phyloP scores from a whole-genome alignment of 2,113 vertebrate genomes.

The Bettongia penicillata region DNA sequence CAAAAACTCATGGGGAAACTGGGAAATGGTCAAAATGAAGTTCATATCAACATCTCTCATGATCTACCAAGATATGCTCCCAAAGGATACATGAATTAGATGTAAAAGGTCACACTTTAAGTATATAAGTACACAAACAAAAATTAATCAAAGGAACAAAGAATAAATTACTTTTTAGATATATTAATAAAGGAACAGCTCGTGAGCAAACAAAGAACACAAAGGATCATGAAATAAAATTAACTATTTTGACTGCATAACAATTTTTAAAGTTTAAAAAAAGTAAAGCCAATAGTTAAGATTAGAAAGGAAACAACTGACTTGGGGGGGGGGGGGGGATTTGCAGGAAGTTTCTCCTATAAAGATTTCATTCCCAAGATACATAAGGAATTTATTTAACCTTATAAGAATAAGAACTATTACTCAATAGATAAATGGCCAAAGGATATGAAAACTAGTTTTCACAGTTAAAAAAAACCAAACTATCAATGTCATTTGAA shows the following conservation, averaged over 20 bases:
- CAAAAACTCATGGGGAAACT: not conserved
- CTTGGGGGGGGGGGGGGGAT: conserved; percentile 24
- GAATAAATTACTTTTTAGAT: not conserved
- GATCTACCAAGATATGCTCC: not conserved
- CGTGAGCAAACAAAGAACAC: conserved; percentile 23
- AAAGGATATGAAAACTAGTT: too few relatives aligned
- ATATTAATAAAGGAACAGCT: not conserved
- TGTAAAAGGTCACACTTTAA: not conserved
- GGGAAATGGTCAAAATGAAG: not conserved
- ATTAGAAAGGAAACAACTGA: conserved; percentile 40
- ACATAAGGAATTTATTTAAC: not conserved
- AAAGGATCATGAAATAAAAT: conserved; percentile 29
- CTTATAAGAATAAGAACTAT: not conserved
- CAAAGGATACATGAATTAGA: not conserved
- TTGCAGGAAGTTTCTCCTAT: not conserved
- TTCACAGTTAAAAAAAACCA: too few relatives aligned
- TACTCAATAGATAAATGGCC: too few relatives aligned
- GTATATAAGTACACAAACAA: not conserved
- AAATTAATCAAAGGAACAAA: not conserved
- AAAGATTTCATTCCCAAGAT: not conserved
- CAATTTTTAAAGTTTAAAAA: conserved; percentile 11
- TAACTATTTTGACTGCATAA: not conserved
- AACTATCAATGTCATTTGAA: too few relatives aligned
- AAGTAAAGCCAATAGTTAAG: conserved; percentile 23
- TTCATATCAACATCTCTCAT: not conserved